A percentile compares a stretch with the other conserved stretches of the same genome.
phyloP scores from a whole-genome alignment of 2,797 vertebrate genomes.

The Macropodus opercularis region DNA sequence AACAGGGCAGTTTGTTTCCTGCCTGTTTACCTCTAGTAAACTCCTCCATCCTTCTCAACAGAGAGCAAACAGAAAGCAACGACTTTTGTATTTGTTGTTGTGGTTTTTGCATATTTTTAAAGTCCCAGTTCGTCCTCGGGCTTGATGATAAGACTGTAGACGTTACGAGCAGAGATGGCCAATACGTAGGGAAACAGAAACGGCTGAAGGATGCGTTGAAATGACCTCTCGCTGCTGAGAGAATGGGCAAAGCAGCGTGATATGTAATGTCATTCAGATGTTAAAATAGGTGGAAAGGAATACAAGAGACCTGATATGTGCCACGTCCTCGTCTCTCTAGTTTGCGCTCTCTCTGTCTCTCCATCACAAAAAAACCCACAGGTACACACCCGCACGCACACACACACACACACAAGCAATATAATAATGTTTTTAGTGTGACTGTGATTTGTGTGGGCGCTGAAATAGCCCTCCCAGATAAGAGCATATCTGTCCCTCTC shows the following conservation, averaged over 20 bases:
- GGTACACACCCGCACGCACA: conserved; percentile 4
- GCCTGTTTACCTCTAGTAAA: conserved; percentile 7
- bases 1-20: not conserved
- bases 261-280: conserved; percentile 48
- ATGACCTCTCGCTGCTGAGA: conserved; percentile 23
- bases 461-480: conserved; percentile 79
- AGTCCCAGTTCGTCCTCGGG: conserved; percentile 16
- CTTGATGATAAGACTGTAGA: conserved; percentile 45
- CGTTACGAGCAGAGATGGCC: conserved; percentile 28
- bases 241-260: conserved; percentile 30
- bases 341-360: not conserved
- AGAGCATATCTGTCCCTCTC: conserved; percentile 80
- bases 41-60: conserved; percentile 4
- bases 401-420: conserved; percentile 18
- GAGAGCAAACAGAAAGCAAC: conserved; percentile 18
- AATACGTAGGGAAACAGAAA: conserved; percentile 13
- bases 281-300: conserved; percentile 43
- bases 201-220: conserved; percentile 16
- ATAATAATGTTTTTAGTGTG: conserved; percentile 69
- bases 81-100: conserved; percentile 1
- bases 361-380: conserved; percentile 1
- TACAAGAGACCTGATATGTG: conserved; percentile 43
- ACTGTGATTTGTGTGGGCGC: conserved; percentile 78
- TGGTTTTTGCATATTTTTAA: conserved; percentile 37
- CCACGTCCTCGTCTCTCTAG: conserved; percentile 10